Evolutionary conservation across 2,888 invertebrate species (phyloP).

Genomic region (Macaria notata): DNA sequence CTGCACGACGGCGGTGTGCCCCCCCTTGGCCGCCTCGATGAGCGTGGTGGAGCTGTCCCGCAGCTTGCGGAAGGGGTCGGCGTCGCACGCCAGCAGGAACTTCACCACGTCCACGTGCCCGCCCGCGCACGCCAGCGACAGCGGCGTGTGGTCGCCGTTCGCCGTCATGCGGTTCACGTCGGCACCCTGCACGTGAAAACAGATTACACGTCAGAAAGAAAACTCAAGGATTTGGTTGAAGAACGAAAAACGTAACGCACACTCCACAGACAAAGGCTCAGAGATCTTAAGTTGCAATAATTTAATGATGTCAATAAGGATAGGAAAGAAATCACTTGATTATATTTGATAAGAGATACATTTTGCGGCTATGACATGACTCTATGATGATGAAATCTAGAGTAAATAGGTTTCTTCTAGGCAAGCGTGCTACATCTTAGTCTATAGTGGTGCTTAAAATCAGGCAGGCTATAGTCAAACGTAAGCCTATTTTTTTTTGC

Average conservation of each 20-base stretch:
- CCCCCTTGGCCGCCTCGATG: slow-evolving; percentile 99
- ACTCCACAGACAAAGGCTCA: too few relatives aligned
- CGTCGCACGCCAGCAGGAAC: slow-evolving; percentile 93
- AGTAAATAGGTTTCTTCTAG: too few relatives aligned
- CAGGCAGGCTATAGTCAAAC: too few relatives aligned
- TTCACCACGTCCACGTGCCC: slow-evolving; percentile 97
- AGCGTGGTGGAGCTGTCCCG: slow-evolving; percentile 99
- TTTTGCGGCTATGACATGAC: not conserved
- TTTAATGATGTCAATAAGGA: not conserved
- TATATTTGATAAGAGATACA: not conserved
- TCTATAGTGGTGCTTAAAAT: too few relatives aligned
- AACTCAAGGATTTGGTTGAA: too few relatives aligned
- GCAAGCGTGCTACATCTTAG: too few relatives aligned
- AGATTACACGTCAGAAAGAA: too few relatives aligned
- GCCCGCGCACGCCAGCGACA: slow-evolving; percentile 97
- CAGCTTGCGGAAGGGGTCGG: slow-evolving; percentile 97
- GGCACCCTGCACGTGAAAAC: slow-evolving; percentile 53
- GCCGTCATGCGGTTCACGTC: slow-evolving; percentile 88
- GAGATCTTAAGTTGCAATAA: not conserved
- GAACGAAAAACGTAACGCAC: too few relatives aligned
- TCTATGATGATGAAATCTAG: too few relatives aligned
- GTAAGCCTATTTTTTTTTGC: too few relatives aligned
- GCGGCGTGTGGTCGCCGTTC: slow-evolving; percentile 97
- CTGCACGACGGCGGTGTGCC: slow-evolving; percentile 97
- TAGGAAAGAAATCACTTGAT: not conserved